phyloP scores from a whole-genome alignment of 2,797 vertebrate species.

The Melanotaenia parkinsoni region DNA sequence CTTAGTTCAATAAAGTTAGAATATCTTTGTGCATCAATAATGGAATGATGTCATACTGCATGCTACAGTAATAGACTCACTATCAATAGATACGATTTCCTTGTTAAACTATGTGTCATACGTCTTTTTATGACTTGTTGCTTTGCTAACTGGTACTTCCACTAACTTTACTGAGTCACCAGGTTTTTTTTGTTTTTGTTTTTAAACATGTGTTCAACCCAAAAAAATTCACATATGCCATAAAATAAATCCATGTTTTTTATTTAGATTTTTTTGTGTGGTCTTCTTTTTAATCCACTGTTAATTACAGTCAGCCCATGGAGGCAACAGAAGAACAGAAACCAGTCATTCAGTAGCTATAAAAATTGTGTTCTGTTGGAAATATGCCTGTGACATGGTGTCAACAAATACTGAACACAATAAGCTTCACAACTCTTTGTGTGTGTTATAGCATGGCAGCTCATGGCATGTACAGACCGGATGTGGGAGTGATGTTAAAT shows the following conservation, averaged over 20 bases:
- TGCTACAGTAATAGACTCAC: slow-evolving; percentile 22
- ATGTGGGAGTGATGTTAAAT: slow-evolving; percentile 39
- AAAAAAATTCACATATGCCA: background rate
- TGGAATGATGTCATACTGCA: slow-evolving; percentile 11
- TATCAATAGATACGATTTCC: slow-evolving; percentile 18
- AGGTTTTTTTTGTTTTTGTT: background rate
- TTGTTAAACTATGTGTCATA: slow-evolving; percentile 8
- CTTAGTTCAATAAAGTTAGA: slow-evolving; percentile 11
- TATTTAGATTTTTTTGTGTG: background rate
- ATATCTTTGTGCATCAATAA: slow-evolving; percentile 17
- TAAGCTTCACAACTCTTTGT: background rate
- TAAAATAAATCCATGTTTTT: background rate
- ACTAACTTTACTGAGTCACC: slow-evolving; percentile 17
- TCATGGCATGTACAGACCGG: slow-evolving; percentile 42
- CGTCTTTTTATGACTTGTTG: slow-evolving; percentile 2
- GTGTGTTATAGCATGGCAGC: slow-evolving; percentile 41
- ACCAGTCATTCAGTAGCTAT: background rate
- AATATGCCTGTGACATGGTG: slow-evolving; percentile 7
- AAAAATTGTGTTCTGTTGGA: background rate
- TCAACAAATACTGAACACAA: slow-evolving; percentile 32
- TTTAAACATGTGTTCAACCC: background rate
- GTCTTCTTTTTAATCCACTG: background rate
- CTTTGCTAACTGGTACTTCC: slow-evolving; percentile 12
- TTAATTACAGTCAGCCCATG: background rate
- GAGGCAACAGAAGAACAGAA: background rate